Conservation (phyloP, 1,140 invertebrate genomes). For the Sycobia sp. region DNA sequence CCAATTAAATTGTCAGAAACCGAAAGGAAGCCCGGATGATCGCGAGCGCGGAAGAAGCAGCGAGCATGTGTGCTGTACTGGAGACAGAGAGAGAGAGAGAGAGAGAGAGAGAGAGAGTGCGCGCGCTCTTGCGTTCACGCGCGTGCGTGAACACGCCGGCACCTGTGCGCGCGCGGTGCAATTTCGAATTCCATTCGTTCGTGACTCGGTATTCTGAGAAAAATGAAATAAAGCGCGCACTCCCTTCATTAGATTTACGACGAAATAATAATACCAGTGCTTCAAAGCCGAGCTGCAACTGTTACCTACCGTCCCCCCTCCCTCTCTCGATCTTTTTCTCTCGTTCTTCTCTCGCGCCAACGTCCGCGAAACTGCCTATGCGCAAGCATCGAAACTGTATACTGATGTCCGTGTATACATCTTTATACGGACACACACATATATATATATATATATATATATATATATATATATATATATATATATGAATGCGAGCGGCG, state of each 20-base stretch:
- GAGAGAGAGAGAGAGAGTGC: conserved; percentile 4
- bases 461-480: too few relatives aligned
- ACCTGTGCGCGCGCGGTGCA: not conserved
- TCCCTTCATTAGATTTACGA: conserved; percentile 17
- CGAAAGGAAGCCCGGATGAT: not conserved
- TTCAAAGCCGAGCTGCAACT: not conserved
- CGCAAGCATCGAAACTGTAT: too few relatives aligned
- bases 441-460: too few relatives aligned
- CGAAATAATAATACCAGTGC: conserved; percentile 19
- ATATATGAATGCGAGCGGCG: too few relatives aligned
- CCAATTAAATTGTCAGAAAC: conserved; percentile 16
- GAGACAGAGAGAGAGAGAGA: too few relatives aligned
- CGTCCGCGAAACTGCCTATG: not conserved
- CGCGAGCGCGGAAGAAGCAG: too few relatives aligned
- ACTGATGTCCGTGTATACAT: too few relatives aligned
- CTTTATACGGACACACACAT: too few relatives aligned
- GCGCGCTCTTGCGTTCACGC: not conserved
- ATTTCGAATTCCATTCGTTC: conserved; percentile 22
- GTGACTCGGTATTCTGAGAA: conserved; percentile 16
- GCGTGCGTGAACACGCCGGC: not conserved
- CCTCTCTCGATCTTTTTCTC: not conserved
- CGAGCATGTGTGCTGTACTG: too few relatives aligned
- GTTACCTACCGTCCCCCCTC: not conserved
- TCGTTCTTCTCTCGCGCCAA: not conserved
- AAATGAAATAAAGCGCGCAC: conserved; percentile 21